Conservation (phyloP, 2,888 invertebrate genomes). For the Morpho helenor region DNA sequence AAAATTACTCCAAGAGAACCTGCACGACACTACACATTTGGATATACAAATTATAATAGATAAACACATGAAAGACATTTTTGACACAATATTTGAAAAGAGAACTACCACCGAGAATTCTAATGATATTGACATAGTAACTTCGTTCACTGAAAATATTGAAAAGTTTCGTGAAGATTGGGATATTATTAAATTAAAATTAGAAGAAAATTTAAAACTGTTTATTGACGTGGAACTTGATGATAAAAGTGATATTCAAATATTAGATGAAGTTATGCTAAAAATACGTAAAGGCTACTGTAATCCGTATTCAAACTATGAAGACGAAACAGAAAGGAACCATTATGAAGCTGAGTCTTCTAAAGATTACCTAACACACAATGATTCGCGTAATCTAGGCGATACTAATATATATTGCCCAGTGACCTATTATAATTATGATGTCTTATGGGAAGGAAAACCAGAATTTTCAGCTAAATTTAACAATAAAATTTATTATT, state of each 20-base stretch:
- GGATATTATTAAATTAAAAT: constrained; percentile 57
- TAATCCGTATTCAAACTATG: constrained; percentile 39
- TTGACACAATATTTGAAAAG: constrained; percentile 26
- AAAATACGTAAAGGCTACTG: constrained; percentile 55
- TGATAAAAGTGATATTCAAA: constrained; percentile 56
- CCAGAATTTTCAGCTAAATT: constrained; percentile 71
- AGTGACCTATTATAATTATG: constrained; percentile 72
- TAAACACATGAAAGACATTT: constrained; percentile 32
- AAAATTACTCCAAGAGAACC: constrained; percentile 38
- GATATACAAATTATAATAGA: constrained; percentile 42
- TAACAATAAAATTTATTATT: constrained; percentile 74
- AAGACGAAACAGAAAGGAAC: constrained; percentile 40
- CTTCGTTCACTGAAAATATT: constrained; percentile 42
- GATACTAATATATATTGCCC: constrained; percentile 81
- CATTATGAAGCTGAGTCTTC: constrained; percentile 40
- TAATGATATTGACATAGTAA: constrained; percentile 27
- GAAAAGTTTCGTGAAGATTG: constrained; percentile 60
- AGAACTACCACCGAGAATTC: constrained; percentile 12
- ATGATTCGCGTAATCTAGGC: constrained; percentile 66
- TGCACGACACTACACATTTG: constrained; percentile 22
- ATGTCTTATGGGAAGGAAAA: constrained; percentile 81
- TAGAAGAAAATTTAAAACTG: constrained; percentile 58
- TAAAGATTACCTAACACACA: constrained; percentile 46
- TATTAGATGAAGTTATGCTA: constrained; percentile 55
- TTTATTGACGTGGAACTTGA: constrained; percentile 67